Base-by-base conservation (phyloP, 2,113 vertebrate genomes). In the Apeltes quadracus region DNA sequence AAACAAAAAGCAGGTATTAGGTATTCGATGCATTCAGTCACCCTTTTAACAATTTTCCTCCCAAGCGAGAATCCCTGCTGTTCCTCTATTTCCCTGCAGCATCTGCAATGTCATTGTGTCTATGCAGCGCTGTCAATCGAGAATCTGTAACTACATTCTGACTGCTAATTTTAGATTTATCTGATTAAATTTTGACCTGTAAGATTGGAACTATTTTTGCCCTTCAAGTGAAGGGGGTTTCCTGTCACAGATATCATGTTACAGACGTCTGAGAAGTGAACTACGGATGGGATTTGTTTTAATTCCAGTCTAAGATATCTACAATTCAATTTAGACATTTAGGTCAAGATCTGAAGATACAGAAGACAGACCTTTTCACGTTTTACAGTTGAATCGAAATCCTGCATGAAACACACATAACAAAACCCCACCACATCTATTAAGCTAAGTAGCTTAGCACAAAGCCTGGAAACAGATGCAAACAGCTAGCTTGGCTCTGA, bases 21-120 rank as follows among this genome's bases (percentile, higher is more conserved):
- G 6, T 44, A 1, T 50, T 46, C 41, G n/a, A 25, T 38, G 4
- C 7, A 22, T 53, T 6, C 22, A 59, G 53, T 20, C 63, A 72
- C 25, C n/a, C 38, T 50, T 57, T 20, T 73, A 75, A 72, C 56
- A 65, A 2, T 18, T 67, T 67, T 53, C 36, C 46, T 32, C 25
- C 39, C 44, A 10, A 0, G 53, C 51, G 16, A 72, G 57, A 53
- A 53, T 29, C 25, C 23, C 61, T 32, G 22, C 29, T 55, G 46
- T 22, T 67, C 29, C 25, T 58, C 8, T 23, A 13, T 29, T 54
- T 69, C 16, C 12, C 13, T 4, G 32, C 43, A 53, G 50, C 23
- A 14, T 12, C 50, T 25, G 50, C 22, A 25, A 23, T 53, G 12
- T 13, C n/a, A 13, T 23, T 13, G n/a, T 51, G 48, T 22, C n/a